Evolutionary conservation across 2,113 vertebrate genomes (phyloP), one percentile per base, ranked within the genome.

Genomic region (Acrocephalus arundinaceus): DNA sequence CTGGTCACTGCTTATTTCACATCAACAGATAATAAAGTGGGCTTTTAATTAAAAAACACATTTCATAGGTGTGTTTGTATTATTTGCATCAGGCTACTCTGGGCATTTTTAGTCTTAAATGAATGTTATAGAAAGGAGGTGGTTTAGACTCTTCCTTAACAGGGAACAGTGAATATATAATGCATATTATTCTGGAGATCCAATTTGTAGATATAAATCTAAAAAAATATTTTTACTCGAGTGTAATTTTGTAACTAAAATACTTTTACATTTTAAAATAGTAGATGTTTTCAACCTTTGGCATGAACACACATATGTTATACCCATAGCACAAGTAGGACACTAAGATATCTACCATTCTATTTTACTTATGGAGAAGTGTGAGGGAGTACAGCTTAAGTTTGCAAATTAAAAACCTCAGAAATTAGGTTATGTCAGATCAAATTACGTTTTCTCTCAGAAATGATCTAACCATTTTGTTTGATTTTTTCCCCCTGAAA

Each of bases 381-480:
- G 25, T 70, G 16, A 79, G 11, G 15, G 25, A 35, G 7, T 73
- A 51, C 21, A 59, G 23, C 49, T 89, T 72, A 79, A 79, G 28
- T 80, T 67, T 89, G n/a, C 76, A 87, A 84, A 81, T 87, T 59
- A 80, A 86, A 90, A 91, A 73, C 22, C 13, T 82, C 58, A 73
- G 25, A 91, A 89, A 59, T 87, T 85, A 54, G 57, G 57, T 82
- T 85, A 73, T 90, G 82, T 77, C 76, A 83, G 80, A 67, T 87
- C 63, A 90, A 72, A 77, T 86, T 58, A 86, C 28, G 10, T 54
- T 77, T 94, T 93, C 88, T 93, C 83, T 95, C 59, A 78, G 72
- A 92, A 93, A 77, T 41, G 1, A 73, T 70, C 63, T 37, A 91
- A 68, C 23, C 7, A 41, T 77, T 94, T 83, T 79, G 62, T 75